Conservation (phyloP, 2,888 invertebrate species). For the Clistopyga incitator region DNA sequence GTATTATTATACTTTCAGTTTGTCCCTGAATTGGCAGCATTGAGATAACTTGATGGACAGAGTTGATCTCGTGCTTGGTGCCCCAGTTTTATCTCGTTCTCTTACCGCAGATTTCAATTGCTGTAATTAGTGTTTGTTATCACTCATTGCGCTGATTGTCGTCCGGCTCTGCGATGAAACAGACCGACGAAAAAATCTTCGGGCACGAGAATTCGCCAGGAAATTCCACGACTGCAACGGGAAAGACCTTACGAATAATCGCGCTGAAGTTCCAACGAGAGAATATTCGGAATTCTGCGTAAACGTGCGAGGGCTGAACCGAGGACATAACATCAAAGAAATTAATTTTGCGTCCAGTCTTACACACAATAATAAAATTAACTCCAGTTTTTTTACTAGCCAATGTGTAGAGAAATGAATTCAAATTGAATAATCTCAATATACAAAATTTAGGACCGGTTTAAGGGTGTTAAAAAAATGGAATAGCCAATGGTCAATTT, state of each 20-base stretch:
- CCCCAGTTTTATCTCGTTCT: constrained; percentile 64
- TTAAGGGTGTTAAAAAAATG: too few relatives aligned
- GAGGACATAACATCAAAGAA: constrained; percentile 27
- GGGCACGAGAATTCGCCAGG: constrained; percentile 12
- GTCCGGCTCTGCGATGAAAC: constrained; percentile 71
- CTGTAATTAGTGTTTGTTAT: constrained; percentile 76
- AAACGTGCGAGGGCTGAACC: background rate
- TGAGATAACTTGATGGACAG: background rate
- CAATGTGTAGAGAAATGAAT: background rate
- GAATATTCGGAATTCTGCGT: background rate
- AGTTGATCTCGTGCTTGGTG: constrained; percentile 10
- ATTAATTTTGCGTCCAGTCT: background rate
- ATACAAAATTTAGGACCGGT: background rate
- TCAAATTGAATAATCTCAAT: background rate
- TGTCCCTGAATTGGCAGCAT: background rate
- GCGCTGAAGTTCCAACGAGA: constrained; percentile 7
- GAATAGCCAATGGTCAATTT: too few relatives aligned
- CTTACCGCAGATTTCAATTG: constrained; percentile 60
- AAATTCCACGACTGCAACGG: constrained; percentile 19
- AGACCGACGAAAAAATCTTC: constrained; percentile 68
- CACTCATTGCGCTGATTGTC: constrained; percentile 73
- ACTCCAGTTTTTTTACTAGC: background rate
- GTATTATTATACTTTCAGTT: background rate
- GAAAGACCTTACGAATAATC: constrained; percentile 18
- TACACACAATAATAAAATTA: background rate